A percentile compares a stretch with the other conserved stretches of the same genome.
Evolutionary conservation across 1,140 invertebrate genomes (phyloP).

Genomic region (Conus ventricosus): DNA sequence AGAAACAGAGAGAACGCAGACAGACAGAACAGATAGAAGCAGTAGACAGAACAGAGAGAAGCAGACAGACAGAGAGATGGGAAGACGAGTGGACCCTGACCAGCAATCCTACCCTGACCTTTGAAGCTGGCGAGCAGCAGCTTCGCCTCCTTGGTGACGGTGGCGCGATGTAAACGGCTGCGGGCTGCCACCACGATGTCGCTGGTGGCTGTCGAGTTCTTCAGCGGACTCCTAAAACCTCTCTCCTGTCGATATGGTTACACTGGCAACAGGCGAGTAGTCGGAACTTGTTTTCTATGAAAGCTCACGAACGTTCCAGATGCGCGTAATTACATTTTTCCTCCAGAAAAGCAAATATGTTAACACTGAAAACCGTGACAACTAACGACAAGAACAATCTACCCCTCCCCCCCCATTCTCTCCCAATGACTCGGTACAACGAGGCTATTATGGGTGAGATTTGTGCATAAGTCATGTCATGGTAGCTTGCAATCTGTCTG

Average conservation of each 20-base stretch:
- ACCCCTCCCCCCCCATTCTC: too few relatives aligned
- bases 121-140: conserved; percentile 1
- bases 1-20: neutral
- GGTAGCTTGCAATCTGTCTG: too few relatives aligned
- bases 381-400: too few relatives aligned
- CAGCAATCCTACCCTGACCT: neutral
- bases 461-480: too few relatives aligned
- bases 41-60: too few relatives aligned
- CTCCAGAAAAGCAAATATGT: too few relatives aligned
- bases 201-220: conserved; percentile 14
- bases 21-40: neutral
- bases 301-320: too few relatives aligned
- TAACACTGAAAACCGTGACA: too few relatives aligned
- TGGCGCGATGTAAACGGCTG: conserved; percentile 21
- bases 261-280: neutral
- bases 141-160: conserved; percentile 20
- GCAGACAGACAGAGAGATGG: neutral
- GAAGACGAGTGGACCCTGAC: neutral
- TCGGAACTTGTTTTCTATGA: too few relatives aligned
- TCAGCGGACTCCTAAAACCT: conserved; percentile 35
- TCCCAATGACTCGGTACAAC: too few relatives aligned
- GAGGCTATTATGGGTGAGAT: too few relatives aligned
- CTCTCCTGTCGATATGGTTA: conserved; percentile 33
- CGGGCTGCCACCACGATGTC: conserved; percentile 23
- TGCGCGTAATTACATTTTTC: too few relatives aligned